A percentile compares a stretch with the other conserved stretches of the same genome.
Evolutionary conservation across 2,888 invertebrate genomes (phyloP).

Genomic region (Bellardia bayeri): DNA sequence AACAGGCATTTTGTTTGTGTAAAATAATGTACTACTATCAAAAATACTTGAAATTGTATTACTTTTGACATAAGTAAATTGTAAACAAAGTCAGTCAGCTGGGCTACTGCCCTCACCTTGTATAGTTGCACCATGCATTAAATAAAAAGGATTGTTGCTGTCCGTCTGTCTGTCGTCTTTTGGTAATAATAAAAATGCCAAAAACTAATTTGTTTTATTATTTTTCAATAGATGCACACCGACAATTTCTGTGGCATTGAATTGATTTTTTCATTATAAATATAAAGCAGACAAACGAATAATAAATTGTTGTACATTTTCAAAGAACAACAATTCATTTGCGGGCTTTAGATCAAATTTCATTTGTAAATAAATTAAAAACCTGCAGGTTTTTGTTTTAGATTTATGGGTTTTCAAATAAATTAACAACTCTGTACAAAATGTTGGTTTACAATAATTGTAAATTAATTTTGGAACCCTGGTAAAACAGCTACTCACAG

Average conservation of each 20-base stretch:
- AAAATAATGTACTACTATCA: too few relatives aligned
- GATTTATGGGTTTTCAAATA: not conserved
- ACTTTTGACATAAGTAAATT: too few relatives aligned
- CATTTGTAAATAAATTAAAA: not conserved
- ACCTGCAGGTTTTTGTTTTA: not conserved
- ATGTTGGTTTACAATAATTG: not conserved
- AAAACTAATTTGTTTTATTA: slow-evolving; percentile 27
- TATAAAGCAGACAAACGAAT: not conserved
- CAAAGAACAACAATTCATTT: not conserved
- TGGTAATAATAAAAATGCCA: slow-evolving; percentile 44
- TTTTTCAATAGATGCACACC: slow-evolving; percentile 45
- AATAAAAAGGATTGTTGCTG: slow-evolving; percentile 43
- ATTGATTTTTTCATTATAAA: not conserved
- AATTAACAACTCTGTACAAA: slow-evolving; percentile 11
- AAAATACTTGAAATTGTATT: too few relatives aligned
- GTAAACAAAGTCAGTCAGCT: too few relatives aligned
- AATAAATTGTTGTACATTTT: slow-evolving; percentile 16
- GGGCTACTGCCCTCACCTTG: too few relatives aligned
- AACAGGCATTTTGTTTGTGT: too few relatives aligned
- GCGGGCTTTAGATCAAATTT: slow-evolving; percentile 17
- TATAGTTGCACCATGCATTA: too few relatives aligned
- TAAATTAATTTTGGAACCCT: too few relatives aligned
- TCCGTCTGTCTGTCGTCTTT: not conserved
- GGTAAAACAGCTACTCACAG: too few relatives aligned
- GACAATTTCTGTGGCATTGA: slow-evolving; percentile 19